Evolutionary conservation across 2,797 vertebrate genomes (phyloP), one percentile per base, ranked within the genome.

Genomic region (Hippopotamyrus pictus): DNA sequence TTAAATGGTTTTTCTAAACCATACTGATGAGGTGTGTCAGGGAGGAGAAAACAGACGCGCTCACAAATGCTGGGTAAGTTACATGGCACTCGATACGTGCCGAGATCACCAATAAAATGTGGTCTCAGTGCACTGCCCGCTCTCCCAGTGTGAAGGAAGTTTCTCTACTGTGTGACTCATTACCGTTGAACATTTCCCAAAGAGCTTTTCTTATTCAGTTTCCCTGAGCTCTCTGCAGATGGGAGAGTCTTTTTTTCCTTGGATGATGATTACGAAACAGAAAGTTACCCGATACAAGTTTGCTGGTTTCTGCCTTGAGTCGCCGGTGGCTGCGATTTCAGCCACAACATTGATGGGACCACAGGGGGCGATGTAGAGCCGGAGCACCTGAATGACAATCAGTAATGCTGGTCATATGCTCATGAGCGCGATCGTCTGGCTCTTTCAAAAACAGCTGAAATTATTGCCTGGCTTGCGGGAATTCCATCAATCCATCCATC

Each of bases 11-110:
- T 86, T 53, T 86, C 17, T 53, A 50, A 69, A 41, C n/a, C 69
- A 14, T 11, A 2, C 19, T 53, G 65, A 65, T 82, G 73, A 50
- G 25, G 44, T 19, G 33, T 33, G n/a, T 69, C 8, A 0, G 44
- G 22, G 11, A 48, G 41, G 29, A 37, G 53, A 5, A 46, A n/a
- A 46, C 41, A 46, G 76, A 22, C 41, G 7, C 8, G 19, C 33
- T 54, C 65, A 41, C 41, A 17, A 41, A 76, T 5, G 46, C 19
- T 11, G 25, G 11, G 89, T 57, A 19, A 4, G 50, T 57, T 90
- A 84, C 29, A 33, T 90, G 87, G 88, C 76, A 90, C 91, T 90
- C 92, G 46, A 89, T 89, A 92, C 88, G 79, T 41, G 90, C 88
- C 89, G 87, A 86, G 91, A 82, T 88, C 84, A 11, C 89, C 88